Evolutionary conservation across 92 coral and sea anemone species (phyloP).

Genomic region (Paramuricea clavata): DNA sequence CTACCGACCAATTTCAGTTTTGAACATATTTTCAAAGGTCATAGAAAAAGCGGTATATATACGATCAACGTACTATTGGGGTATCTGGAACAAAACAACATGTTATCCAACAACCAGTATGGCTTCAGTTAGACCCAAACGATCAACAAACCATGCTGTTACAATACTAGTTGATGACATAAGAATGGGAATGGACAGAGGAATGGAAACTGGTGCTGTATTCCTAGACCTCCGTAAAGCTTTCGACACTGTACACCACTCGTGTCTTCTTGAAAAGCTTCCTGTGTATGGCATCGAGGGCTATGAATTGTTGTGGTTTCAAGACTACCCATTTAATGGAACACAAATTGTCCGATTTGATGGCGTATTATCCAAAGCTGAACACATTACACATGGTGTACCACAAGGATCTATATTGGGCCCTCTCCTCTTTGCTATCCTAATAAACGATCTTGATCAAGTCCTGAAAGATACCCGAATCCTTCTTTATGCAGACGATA

Average conservation of each 20-base stretch:
- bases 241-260: conserved; percentile 2
- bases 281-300: conserved; percentile 6
- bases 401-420: conserved; percentile 73
- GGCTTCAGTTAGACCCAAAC: neutral
- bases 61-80: neutral
- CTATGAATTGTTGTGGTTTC: neutral
- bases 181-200: neutral
- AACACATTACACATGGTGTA: conserved; percentile 54
- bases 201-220: neutral
- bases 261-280: conserved; percentile 4
- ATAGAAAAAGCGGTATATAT: neutral
- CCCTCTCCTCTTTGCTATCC: conserved; percentile 63
- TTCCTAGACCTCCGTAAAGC: conserved; percentile 6
- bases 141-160: conserved; percentile 2
- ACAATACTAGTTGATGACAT: neutral
- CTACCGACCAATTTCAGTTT: conserved; percentile 6
- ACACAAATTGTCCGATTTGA: conserved; percentile 48
- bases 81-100: conserved; percentile 8
- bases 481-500: conserved; percentile 68
- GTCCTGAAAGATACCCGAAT: conserved; percentile 39
- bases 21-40: neutral
- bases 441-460: conserved; percentile 63
- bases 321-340: conserved; percentile 19
- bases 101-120: conserved; percentile 15
- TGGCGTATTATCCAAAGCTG: conserved; percentile 35